Conservation (phyloP, 2,888 invertebrate genomes). For the Biston stratarius region DNA sequence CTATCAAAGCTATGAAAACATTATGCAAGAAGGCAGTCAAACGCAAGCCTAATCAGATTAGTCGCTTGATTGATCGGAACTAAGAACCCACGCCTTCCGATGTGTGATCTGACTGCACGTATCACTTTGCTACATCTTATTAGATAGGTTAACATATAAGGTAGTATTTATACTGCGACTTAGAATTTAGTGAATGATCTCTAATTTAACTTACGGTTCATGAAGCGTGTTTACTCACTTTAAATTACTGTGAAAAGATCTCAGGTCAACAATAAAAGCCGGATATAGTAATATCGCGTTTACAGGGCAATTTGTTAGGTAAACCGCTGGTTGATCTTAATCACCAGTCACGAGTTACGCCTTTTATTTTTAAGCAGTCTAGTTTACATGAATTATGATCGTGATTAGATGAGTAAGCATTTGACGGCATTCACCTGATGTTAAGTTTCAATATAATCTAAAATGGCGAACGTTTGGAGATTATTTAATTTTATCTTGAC, state of each 20-base stretch:
- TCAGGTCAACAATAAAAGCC: conserved; percentile 11
- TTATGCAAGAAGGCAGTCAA: too few species aligned
- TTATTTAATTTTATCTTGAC: too few species aligned
- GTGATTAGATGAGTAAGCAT: background rate
- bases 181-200: background rate
- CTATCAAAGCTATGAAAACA: too few species aligned
- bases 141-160: background rate
- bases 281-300: conserved; percentile 25
- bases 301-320: conserved; percentile 35
- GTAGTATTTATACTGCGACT: too few species aligned
- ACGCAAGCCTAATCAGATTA: too few species aligned
- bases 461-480: too few species aligned
- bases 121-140: too few species aligned
- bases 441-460: too few species aligned
- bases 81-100: too few species aligned
- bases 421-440: background rate
- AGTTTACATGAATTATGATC: background rate
- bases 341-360: conserved; percentile 26
- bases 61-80: too few species aligned
- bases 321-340: conserved; percentile 30
- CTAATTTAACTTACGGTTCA: background rate
- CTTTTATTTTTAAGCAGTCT: conserved; percentile 26
- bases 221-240: conserved; percentile 7
- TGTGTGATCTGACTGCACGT: too few species aligned
- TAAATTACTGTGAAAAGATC: conserved; percentile 14